Evolutionary conservation across 2,113 vertebrate genomes (phyloP).

Genomic region (Anolis carolinensis): DNA sequence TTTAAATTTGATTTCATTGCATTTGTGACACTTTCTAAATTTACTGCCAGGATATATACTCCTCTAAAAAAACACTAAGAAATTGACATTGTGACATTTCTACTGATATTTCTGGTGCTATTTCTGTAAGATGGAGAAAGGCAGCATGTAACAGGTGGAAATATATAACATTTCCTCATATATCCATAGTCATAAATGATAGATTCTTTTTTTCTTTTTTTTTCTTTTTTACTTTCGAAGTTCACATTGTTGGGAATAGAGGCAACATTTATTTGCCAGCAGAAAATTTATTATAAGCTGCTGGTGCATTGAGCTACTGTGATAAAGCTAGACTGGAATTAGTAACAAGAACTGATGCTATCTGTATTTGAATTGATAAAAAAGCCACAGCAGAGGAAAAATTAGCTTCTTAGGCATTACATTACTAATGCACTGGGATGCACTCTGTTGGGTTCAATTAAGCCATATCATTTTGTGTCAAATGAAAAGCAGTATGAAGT

Average conservation of each 20-base stretch:
- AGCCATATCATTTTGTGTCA: neutral
- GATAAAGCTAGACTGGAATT: slow-evolving; percentile 14
- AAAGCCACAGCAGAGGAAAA: neutral
- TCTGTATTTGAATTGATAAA: neutral
- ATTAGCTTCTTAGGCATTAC: neutral
- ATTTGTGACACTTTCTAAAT: neutral
- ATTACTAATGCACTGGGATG: neutral
- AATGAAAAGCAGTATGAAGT: neutral
- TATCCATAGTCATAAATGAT: neutral
- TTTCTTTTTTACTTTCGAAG: neutral
- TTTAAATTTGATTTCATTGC: neutral
- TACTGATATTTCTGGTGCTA: neutral
- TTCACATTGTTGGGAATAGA: neutral
- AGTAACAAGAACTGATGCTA: neutral
- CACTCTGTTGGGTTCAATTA: slow-evolving; percentile 2
- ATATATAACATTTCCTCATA: neutral
- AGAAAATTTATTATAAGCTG: neutral
- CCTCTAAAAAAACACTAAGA: neutral
- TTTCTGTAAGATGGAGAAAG: neutral
- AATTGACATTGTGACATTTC: slow-evolving; percentile 5
- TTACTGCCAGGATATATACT: neutral
- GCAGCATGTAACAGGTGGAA: neutral
- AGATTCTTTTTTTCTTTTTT: too few relatives aligned
- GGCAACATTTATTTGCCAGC: neutral
- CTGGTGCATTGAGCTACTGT: neutral